Conservation (phyloP, 2,113 vertebrate genomes). For the Megaceryle maxima region DNA sequence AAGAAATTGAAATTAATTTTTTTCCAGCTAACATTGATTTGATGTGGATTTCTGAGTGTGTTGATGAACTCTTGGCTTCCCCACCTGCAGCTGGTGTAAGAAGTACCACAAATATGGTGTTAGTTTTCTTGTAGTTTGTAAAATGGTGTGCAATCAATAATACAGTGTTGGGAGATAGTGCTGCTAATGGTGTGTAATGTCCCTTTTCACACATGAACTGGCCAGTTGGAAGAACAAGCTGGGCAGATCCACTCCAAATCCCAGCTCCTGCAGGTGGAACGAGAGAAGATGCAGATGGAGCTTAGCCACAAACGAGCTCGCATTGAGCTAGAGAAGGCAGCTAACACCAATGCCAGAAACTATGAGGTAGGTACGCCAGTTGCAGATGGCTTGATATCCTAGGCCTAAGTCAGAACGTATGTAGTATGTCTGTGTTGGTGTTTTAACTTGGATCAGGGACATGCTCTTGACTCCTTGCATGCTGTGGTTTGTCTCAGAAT, state of each 20-base stretch:
- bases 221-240: slow-evolving; percentile 87
- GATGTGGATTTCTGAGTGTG: not conserved
- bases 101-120: not conserved
- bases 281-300: slow-evolving; percentile 97
- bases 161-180: not conserved
- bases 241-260: slow-evolving; percentile 85
- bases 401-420: not conserved
- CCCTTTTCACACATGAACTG: not conserved
- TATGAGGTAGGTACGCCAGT: slow-evolving; percentile 79
- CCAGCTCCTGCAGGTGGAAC: slow-evolving; percentile 86
- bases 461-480: not conserved
- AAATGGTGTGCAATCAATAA: not conserved
- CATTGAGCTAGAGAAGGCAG: slow-evolving; percentile 90
- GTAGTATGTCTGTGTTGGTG: rapidly evolving
- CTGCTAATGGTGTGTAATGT: not conserved
- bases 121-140: not conserved
- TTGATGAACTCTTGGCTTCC: not conserved
- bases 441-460: not conserved
- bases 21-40: not conserved
- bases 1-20: not conserved
- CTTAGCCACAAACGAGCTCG: slow-evolving; percentile 94
- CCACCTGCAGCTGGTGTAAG: not conserved
- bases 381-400: rapidly evolving
- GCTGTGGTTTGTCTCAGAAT: not conserved
- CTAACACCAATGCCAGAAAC: slow-evolving; percentile 82